Conservation (phyloP, 2,113 vertebrate genomes). For the Hucho hucho region DNA sequence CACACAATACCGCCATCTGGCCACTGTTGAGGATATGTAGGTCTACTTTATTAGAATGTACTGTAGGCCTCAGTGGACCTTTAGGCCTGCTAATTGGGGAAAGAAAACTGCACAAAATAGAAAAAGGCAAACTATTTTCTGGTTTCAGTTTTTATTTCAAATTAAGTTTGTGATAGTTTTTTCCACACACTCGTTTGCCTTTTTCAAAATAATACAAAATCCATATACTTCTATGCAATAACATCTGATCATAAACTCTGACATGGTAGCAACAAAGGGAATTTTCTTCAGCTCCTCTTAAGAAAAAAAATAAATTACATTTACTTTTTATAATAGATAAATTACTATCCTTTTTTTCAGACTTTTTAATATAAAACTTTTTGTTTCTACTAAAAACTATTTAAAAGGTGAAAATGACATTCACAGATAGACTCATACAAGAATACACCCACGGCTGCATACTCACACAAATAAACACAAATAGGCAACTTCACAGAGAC, state of each 20-base stretch:
- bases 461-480: conserved; percentile 17
- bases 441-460: background rate
- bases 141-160: conserved; percentile 63
- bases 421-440: conserved; percentile 26
- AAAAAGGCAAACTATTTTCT: conserved; percentile 20
- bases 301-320: conserved; percentile 78
- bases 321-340: conserved; percentile 74
- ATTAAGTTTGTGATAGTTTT: conserved; percentile 47
- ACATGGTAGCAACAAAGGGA: conserved; percentile 49
- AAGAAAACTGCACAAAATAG: background rate
- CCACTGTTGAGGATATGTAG: conserved; percentile 20
- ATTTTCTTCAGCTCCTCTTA: conserved; percentile 59
- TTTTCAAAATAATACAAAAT: conserved; percentile 39
- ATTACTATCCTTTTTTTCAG: conserved; percentile 65
- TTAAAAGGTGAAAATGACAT: conserved; percentile 48
- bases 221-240: conserved; percentile 27
- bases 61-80: background rate
- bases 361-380: conserved; percentile 62
- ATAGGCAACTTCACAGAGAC: background rate
- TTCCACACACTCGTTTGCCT: conserved; percentile 44
- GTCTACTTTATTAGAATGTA: too few relatives aligned
- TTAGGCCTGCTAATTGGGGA: background rate
- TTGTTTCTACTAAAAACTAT: conserved; percentile 54
- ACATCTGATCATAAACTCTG: conserved; percentile 60
- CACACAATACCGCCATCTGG: conserved; percentile 48